Conservation (phyloP, 2,888 invertebrate genomes). For the Synanthedon formicaeformis region DNA sequence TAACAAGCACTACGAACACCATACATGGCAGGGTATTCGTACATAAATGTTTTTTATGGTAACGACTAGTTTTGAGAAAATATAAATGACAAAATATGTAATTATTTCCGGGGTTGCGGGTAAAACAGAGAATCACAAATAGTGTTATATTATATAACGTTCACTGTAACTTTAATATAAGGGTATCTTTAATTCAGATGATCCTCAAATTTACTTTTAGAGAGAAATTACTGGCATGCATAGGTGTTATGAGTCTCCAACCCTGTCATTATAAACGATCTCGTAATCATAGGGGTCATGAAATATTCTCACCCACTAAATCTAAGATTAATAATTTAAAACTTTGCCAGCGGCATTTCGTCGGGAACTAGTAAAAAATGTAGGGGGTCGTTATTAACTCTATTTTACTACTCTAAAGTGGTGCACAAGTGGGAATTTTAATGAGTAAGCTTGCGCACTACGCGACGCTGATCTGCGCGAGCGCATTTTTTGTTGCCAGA, state of each 20-base stretch:
- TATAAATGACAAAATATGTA: no score
- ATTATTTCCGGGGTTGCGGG: no score
- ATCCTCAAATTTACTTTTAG: no score
- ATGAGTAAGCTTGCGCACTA: conserved; percentile 26
- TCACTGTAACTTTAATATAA: no score
- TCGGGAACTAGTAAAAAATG: conserved; percentile 10
- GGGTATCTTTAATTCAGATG: no score
- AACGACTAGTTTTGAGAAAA: no score
- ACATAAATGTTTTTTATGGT: no score
- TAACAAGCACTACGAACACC: no score
- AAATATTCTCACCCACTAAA: conserved; percentile 39
- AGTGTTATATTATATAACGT: no score
- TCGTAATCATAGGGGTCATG: conserved; percentile 33
- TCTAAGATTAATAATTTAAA: conserved; percentile 8
- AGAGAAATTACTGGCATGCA: conserved; percentile 2
- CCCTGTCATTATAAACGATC: conserved; percentile 25
- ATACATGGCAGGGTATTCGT: no score
- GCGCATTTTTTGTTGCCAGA: conserved; percentile 26
- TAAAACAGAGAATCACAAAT: no score
- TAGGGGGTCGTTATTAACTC: conserved; percentile 33
- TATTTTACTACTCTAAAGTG: conserved; percentile 49
- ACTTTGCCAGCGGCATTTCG: neutral
- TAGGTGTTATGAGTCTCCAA: conserved; percentile 26
- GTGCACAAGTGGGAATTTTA: conserved; percentile 59
- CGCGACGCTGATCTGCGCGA: conserved; percentile 9